Base-by-base conservation (phyloP, 64 coral and sea anemone species). In the Trachythela sp. region DNA sequence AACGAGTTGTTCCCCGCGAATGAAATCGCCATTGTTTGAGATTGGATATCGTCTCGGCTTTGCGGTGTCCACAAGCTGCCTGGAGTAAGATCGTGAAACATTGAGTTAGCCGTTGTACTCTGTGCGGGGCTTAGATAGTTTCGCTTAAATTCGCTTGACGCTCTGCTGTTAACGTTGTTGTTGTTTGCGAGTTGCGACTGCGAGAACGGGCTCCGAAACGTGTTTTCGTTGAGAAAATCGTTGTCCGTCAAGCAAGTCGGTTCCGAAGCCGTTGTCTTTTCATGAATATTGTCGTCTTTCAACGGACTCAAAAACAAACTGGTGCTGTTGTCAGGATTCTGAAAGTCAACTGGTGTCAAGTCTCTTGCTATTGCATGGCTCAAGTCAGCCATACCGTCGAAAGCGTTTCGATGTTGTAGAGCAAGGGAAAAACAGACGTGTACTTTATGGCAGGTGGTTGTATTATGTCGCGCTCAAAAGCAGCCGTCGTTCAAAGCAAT, bases 71-170 rank as follows among this genome's bases (percentile, higher is more conserved):
- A 80, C 33, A 80, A 80, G 75, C 37, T 80, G 9, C 75, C 75
- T 80, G 75, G 75, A 37, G 75, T 80, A 80, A 80, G 75, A 80
- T 80, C 75, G 75, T 80, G 75, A 80, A 80, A 80, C 75, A 80
- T 80, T 22, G 75, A 80, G 75, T 80, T 80, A 80, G 75, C 35
- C 7, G 59, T n/a, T 22, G 20, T 68, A 22, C 20, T 22, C 7
- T 3, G 30, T 22, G 59, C 59, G 59, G 30, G 5, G 42, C 42
- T 68, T n/a, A 68, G 59, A 68, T 6, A 68, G 34, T 37, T 80
- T 80, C 33, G 31, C 75, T 30, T 80, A 39, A 29, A 36, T 35
- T 80, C 37, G 75, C 33, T 2, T 37, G 31, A 72, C 11, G n/a
- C 11, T 22, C 18, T 37, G 20, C 5, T 6, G 20, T 22, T 22